Percentiles rank a stretch among this genome's conserved stretches.
These are phyloP conservation scores for Lysiphlebus fabarum DNA, from an alignment of 1,140 invertebrate species.

Conservation along the genomic window DNA sequence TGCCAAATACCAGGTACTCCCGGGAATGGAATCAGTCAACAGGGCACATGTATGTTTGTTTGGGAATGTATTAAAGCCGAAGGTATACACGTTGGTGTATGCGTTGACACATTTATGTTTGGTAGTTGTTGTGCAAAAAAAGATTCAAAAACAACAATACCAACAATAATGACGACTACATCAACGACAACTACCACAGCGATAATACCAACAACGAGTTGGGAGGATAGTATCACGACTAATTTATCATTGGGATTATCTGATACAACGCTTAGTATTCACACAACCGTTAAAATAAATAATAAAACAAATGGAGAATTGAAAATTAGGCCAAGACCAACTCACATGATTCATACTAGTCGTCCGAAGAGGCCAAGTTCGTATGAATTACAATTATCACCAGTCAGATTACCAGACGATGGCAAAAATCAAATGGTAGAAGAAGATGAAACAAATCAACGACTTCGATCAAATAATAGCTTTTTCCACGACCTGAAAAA, in stretches of 20 bases:
- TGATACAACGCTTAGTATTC: slow-evolving; percentile 16
- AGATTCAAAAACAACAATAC: slow-evolving; percentile 55
- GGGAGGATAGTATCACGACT: background rate
- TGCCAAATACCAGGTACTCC: slow-evolving; percentile 63
- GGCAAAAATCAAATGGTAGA: slow-evolving; percentile 23
- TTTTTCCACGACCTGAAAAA: background rate
- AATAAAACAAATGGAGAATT: slow-evolving; percentile 5
- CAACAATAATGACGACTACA: slow-evolving; percentile 33
- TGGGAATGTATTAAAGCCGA: slow-evolving; percentile 91
- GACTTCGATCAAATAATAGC: slow-evolving; percentile 5
- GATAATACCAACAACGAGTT: background rate
- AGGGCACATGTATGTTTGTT: slow-evolving; percentile 93
- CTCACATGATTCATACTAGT: slow-evolving; percentile 10
- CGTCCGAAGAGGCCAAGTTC: slow-evolving; percentile 19
- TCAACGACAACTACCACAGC: slow-evolving; percentile 20
- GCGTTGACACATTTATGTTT: slow-evolving; percentile 93
- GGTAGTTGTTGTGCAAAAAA: slow-evolving; percentile 82
- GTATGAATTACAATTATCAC: slow-evolving; percentile 17
- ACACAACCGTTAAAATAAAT: background rate
- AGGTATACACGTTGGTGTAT: slow-evolving; percentile 85
- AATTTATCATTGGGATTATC: slow-evolving; percentile 16
- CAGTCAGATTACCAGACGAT: slow-evolving; percentile 18
- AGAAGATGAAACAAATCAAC: slow-evolving; percentile 4
- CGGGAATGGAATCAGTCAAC: slow-evolving; percentile 55
- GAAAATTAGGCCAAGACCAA: slow-evolving; percentile 10